Conservation (phyloP, 53 echinoderm and acorn worm species). For the Patiria pectinifera region DNA sequence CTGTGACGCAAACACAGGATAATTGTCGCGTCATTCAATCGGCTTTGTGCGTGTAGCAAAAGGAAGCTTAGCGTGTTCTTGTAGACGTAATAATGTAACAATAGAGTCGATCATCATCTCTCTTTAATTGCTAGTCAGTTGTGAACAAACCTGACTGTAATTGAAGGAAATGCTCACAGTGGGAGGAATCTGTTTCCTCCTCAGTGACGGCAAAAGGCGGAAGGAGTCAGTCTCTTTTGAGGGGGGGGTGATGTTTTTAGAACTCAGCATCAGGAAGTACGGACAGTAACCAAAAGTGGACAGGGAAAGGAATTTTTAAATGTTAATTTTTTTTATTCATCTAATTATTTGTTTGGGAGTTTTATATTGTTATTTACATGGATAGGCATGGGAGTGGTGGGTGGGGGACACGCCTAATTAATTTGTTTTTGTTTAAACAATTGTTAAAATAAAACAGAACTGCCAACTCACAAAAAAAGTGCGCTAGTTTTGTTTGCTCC, state of each 20-base stretch:
- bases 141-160: not conserved
- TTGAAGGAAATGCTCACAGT: not conserved
- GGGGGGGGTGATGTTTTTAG: not conserved
- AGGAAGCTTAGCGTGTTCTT: not conserved
- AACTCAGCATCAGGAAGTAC: constrained; percentile 27
- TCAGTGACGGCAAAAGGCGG: not conserved
- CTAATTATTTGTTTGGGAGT: no score
- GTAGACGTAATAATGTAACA: not conserved
- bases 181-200: constrained; percentile 17
- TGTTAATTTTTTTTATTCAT: no score
- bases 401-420: no score
- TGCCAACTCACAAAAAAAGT: no score
- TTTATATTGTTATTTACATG: no score
- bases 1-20: not conserved
- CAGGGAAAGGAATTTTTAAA: no score
- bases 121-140: not conserved
- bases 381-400: no score
- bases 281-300: not conserved
- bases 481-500: no score
- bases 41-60: not conserved
- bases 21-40: not conserved
- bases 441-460: no score
- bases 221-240: not conserved
- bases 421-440: no score
- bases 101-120: constrained; percentile 11